Base-by-base conservation (phyloP, 1,140 invertebrate genomes). In the Acromyrmex charruanus region DNA sequence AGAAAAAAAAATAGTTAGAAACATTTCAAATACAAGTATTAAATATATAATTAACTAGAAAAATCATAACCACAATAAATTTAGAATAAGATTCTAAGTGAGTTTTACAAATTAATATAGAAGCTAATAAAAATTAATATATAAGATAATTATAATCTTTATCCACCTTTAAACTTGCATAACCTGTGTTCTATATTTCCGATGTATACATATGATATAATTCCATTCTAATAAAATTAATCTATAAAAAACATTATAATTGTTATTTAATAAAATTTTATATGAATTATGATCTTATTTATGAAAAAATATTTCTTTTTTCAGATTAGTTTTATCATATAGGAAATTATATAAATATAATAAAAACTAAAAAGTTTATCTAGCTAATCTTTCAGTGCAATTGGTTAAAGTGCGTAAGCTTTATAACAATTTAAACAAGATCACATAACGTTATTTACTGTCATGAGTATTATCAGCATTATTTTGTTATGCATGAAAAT, bases 1-100 rank as follows among this genome's bases (percentile, higher is more conserved):
- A 55, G 69, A 44, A 44, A 44, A 39, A 18, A 81, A 69, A 31
- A 80, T 66, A 2, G 18, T 58, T 9, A 77, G 16, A 61, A 55
- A 14, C 49, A 88, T 72, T 53, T 75, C 28, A 10, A 84, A 44
- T 39, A 28, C n/a, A 21, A 25, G 44, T 4, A 44, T 61, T 61
- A 59, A 77, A 44, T 58, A 12, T 1, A 9, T 55, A 31, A 31
- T n/a, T 28, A 10, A 39, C 6, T 61, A 44, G 2, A 61, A 31
- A 5, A 75, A 75, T 75, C 31, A 25, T 61, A 66, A 66, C 7
- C 25, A 68, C 10, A 21, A 25, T 25, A 25, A 21, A 21, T 68
- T 31, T 31, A 31, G 28, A 31, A 31, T 31, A 31, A 31, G 28
- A 31, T 31, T 31, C 28, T 31, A 31, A 74, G 2, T 53, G 55